Evolutionary conservation across 2,113 vertebrate species (phyloP), one percentile per base, ranked within the genome.

Genomic region (Rhipidura dahli): DNA sequence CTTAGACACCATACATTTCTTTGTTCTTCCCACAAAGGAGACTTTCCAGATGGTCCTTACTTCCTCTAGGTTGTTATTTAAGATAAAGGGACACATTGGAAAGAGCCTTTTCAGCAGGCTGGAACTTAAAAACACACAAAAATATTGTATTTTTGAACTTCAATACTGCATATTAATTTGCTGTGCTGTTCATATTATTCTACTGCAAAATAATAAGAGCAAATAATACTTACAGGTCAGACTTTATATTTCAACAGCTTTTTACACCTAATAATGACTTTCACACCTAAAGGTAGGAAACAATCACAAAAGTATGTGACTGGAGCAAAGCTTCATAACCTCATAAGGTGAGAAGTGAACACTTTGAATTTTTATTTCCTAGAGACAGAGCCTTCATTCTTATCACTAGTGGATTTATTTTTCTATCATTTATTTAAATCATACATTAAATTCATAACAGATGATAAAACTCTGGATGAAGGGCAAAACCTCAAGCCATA

Each of bases 151-250:
- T 76, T 89, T 68, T 79, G 2, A 76, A 47, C 30, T 18, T 70
- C 44, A 75, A 9, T 70, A 56, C 10, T 83, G 7, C 27, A 66
- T 87, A 76, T 50, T 92, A 84, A 89, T 89, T 96, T 97, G 31
- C 83, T 81, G 31, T 61, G 66, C 31, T 84, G 27, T 63, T 92
- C 56, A 66, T 69, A 93, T 59, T 82, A 88, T 57, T 89, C 69
- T 90, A 71, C 31, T 82, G 39, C 49, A 83, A 94, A 95, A 87
- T 89, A 95, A 73, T 87, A 91, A 94, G 93, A 91, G n/a, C 8
- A 92, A 95, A 85, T 83, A 24, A 57, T 85, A 54, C 85, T 95
- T 89, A 94, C 23, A 69, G 56, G 86, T 82, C 19, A 66, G 51
- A 45, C 54, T 82, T 89, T 70, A 73, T 63, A 85, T 91, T 95